Evolutionary conservation across 1,140 invertebrate genomes (phyloP).

Genomic region (Microvelia longipes): DNA sequence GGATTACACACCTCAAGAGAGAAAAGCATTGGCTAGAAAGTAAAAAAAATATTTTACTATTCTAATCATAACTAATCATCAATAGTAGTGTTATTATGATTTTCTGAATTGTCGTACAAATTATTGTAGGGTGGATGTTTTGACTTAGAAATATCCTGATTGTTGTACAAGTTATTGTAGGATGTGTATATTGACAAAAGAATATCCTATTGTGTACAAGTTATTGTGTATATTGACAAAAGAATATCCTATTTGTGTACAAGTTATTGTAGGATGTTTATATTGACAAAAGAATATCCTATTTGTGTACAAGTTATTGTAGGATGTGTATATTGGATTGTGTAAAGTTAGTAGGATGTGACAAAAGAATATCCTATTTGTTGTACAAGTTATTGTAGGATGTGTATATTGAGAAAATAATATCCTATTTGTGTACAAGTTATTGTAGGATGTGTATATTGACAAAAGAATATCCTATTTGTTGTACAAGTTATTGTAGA

Average conservation of each 20-base stretch:
- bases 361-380: too few relatives aligned
- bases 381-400: too few relatives aligned
- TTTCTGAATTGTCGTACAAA: background rate
- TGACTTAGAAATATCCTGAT: background rate
- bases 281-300: background rate
- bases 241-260: background rate
- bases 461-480: background rate
- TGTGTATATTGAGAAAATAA: too few relatives aligned
- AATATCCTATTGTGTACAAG: background rate
- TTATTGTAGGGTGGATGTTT: background rate
- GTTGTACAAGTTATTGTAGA: too few relatives aligned
- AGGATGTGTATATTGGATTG: slow-evolving; percentile 5
- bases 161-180: background rate
- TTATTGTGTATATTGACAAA: background rate
- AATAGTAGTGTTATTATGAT: background rate
- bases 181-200: background rate
- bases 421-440: too few relatives aligned
- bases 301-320: too few relatives aligned
- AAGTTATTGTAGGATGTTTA: background rate
- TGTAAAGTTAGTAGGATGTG: too few relatives aligned
- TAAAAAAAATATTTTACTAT: slow-evolving; percentile 28
- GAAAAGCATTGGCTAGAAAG: slow-evolving; percentile 65
- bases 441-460: too few relatives aligned
- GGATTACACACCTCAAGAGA: slow-evolving; percentile 70
- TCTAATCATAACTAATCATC: background rate